These are phyloP conservation scores for Mesembrinibis cayennensis DNA, from an alignment of 2,113 vertebrate genomes.

Conservation along the genomic window DNA sequence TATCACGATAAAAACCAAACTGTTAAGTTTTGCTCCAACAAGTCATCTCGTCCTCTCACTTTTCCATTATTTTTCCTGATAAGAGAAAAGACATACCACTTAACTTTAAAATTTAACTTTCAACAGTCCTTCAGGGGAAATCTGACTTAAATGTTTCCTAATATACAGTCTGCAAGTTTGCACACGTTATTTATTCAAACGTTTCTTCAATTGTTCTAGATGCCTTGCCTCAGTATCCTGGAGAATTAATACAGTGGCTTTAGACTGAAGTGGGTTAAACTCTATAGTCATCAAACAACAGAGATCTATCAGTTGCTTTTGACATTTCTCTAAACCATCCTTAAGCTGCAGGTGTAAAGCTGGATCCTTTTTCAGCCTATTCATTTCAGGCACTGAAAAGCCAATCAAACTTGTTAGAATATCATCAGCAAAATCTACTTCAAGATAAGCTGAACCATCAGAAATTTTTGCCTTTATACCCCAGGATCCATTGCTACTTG, in stretches of 20 bases:
- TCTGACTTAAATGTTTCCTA: neutral
- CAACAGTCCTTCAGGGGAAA: neutral
- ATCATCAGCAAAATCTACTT: slow-evolving; percentile 85
- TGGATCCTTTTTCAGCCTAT: slow-evolving; percentile 72
- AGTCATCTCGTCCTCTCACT: neutral
- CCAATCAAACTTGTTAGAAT: slow-evolving; percentile 88
- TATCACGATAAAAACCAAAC: neutral
- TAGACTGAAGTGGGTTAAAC: slow-evolving; percentile 71
- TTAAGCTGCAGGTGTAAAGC: slow-evolving; percentile 74
- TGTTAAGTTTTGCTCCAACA: neutral
- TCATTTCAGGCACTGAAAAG: slow-evolving; percentile 84
- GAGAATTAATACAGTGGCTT: slow-evolving; percentile 77
- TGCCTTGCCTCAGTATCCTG: slow-evolving; percentile 74
- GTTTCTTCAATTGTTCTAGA: slow-evolving; percentile 76
- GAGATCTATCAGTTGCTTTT: slow-evolving; percentile 87
- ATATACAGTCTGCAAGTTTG: neutral
- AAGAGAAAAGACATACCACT: neutral
- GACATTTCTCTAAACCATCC: slow-evolving; percentile 82
- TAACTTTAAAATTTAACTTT: neutral
- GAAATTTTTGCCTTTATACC: slow-evolving; percentile 86
- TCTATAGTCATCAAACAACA: slow-evolving; percentile 88
- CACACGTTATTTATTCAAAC: slow-evolving; percentile 66
- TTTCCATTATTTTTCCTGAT: neutral
- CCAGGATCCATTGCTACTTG: slow-evolving; percentile 80
- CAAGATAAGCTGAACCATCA: slow-evolving; percentile 89